Evolutionary conservation across 1,140 invertebrate genomes (phyloP).

Genomic region (Lerema accius): DNA sequence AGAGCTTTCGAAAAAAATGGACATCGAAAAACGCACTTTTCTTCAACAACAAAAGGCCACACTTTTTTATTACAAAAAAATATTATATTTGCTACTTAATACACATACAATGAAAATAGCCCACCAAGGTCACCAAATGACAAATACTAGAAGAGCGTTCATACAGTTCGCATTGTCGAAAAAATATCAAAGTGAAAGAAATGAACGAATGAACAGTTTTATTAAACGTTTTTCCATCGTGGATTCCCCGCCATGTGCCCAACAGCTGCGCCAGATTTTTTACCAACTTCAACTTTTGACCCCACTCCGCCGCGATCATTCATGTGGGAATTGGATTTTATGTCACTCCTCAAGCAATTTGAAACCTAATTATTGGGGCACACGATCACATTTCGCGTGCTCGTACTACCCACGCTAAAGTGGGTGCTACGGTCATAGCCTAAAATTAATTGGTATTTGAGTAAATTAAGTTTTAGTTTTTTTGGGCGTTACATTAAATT

Average conservation of each 20-base stretch:
- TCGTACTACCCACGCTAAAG: conserved; percentile 39
- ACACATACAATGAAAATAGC: too few relatives aligned
- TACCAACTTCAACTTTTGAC: conserved; percentile 75
- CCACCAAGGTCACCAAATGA: too few relatives aligned
- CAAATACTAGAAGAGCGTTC: conserved; percentile 38
- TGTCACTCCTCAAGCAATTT: conserved; percentile 54
- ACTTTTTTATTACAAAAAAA: too few relatives aligned
- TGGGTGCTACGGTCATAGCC: conserved; percentile 53
- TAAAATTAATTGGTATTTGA: conserved; percentile 60
- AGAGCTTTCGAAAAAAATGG: too few relatives aligned
- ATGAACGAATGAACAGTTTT: conserved; percentile 64
- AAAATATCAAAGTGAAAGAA: conserved; percentile 66
- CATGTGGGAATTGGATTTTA: conserved; percentile 76
- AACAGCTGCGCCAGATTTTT: conserved; percentile 77
- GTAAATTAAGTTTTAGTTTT: conserved; percentile 35
- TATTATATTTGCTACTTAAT: too few relatives aligned
- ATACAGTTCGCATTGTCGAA: conserved; percentile 44
- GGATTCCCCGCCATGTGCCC: conserved; percentile 68
- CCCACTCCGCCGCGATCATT: conserved; percentile 71
- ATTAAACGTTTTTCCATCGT: conserved; percentile 75
- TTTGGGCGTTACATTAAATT: conserved; percentile 18
- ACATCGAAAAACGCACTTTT: too few relatives aligned
- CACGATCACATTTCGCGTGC: conserved; percentile 44
- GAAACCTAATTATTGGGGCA: conserved; percentile 47
- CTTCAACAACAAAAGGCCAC: too few relatives aligned